phyloP scores from a whole-genome alignment of 2,888 invertebrate species.

The Eilema caniola region DNA sequence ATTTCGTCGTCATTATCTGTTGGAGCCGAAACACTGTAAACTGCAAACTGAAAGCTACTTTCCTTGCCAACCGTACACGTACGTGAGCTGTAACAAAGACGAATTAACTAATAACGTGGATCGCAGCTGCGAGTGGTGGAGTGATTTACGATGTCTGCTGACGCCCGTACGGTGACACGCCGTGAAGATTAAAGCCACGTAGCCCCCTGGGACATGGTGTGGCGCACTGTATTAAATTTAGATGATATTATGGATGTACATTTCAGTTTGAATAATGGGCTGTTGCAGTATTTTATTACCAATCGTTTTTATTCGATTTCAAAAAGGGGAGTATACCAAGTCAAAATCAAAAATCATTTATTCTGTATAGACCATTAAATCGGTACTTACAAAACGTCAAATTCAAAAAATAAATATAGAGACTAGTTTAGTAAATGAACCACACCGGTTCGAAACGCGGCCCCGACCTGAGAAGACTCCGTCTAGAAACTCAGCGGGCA shows the following conservation, averaged over 20 bases:
- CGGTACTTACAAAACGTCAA: no score
- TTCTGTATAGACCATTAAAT: no score
- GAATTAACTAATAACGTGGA: conserved; percentile 48
- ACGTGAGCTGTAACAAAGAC: conserved; percentile 26
- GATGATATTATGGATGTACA: conserved; percentile 27
- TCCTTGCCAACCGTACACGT: not conserved
- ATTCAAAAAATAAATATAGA: no score
- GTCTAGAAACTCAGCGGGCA: no score
- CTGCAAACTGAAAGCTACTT: not conserved
- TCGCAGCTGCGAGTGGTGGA: conserved; percentile 38
- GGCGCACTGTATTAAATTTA: conserved; percentile 38
- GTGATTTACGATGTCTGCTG: conserved; percentile 49
- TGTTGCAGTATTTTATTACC: not conserved
- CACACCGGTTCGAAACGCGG: no score
- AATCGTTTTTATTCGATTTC: no score
- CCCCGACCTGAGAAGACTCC: no score
- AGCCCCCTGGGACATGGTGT: conserved; percentile 44
- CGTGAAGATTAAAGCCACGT: conserved; percentile 53
- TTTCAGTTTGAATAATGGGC: conserved; percentile 17
- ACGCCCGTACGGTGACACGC: conserved; percentile 30
- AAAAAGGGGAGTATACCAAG: no score
- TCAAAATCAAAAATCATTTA: no score
- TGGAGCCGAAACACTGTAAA: not conserved
- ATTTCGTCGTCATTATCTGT: no score
- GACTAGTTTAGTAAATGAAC: no score